These are phyloP conservation scores for Entomyzon cyanotis DNA, from an alignment of 2,113 vertebrate genomes.

Conservation along the genomic window DNA sequence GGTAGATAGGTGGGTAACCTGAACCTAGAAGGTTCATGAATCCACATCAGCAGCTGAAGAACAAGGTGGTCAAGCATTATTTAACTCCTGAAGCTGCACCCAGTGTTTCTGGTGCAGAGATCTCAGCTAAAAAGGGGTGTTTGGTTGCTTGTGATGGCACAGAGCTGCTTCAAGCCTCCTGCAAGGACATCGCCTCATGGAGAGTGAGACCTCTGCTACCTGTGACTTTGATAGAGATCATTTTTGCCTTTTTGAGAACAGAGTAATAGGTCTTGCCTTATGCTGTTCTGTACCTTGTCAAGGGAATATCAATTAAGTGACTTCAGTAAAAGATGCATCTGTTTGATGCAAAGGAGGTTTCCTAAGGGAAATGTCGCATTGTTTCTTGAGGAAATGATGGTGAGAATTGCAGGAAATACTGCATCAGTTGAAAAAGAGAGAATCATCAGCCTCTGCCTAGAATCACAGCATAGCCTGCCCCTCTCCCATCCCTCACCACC, in stretches of 20 bases:
- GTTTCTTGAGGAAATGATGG: background rate
- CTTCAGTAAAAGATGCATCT: background rate
- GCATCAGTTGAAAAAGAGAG: background rate
- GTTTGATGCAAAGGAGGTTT: background rate
- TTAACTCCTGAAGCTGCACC: background rate
- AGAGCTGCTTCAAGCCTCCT: background rate
- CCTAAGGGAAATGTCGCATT: background rate
- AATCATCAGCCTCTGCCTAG: background rate
- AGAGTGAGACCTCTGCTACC: background rate
- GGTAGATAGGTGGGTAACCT: background rate
- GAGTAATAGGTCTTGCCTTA: background rate
- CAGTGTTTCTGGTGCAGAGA: background rate
- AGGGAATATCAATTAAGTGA: background rate
- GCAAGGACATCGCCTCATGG: background rate
- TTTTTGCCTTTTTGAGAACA: background rate
- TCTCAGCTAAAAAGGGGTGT: background rate
- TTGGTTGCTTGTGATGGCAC: fast-evolving
- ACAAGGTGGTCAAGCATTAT: background rate
- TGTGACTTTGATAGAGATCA: background rate
- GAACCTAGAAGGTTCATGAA: background rate
- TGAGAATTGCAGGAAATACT: background rate
- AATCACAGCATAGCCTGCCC: background rate
- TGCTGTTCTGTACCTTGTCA: background rate
- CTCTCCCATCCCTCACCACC: background rate
- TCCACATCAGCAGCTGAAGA: background rate